A percentile compares a stretch with the other conserved stretches of the same genome.
Evolutionary conservation across 2,113 vertebrate species (phyloP).

Genomic region (Empidonax traillii): DNA sequence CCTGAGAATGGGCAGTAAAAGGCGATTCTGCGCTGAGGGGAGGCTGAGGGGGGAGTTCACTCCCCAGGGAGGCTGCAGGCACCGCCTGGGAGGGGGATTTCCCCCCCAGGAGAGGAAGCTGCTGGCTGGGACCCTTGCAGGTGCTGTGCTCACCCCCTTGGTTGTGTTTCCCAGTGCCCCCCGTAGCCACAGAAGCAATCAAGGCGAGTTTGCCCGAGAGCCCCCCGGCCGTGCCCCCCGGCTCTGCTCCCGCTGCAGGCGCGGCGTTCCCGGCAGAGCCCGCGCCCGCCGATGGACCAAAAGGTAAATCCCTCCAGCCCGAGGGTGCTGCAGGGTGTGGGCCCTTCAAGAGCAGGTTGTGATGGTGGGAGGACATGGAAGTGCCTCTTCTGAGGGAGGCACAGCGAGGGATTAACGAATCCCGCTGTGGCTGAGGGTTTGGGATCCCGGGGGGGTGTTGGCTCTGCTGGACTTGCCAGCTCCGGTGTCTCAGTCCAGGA

Average conservation of each 20-base stretch:
- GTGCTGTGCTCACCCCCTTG: rapidly evolving
- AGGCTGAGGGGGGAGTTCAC: not conserved
- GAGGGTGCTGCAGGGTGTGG: not conserved
- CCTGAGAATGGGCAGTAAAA: too few relatives aligned
- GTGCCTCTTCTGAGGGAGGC: not conserved
- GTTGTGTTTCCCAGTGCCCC: not conserved
- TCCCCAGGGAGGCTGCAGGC: not conserved
- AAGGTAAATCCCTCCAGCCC: not conserved
- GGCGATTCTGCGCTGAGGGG: rapidly evolving
- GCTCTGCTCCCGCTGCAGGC: not conserved
- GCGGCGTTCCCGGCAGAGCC: not conserved
- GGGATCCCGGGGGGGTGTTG: rapidly evolving
- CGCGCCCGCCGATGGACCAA: not conserved
- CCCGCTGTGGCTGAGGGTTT: rapidly evolving
- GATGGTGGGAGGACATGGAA: rapidly evolving
- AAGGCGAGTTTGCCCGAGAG: not conserved
- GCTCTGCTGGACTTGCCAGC: rapidly evolving
- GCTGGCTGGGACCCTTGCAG: rapidly evolving
- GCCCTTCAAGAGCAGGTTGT: rapidly evolving
- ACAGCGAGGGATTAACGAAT: rapidly evolving
- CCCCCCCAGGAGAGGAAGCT: not conserved
- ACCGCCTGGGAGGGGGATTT: not conserved
- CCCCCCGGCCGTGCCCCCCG: not conserved
- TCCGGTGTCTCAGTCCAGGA: not conserved
- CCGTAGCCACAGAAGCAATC: not conserved